A percentile compares a stretch with the other conserved stretches of the same genome.
phyloP scores from a whole-genome alignment of 2,888 invertebrate species.

The Hartigia nigra region DNA sequence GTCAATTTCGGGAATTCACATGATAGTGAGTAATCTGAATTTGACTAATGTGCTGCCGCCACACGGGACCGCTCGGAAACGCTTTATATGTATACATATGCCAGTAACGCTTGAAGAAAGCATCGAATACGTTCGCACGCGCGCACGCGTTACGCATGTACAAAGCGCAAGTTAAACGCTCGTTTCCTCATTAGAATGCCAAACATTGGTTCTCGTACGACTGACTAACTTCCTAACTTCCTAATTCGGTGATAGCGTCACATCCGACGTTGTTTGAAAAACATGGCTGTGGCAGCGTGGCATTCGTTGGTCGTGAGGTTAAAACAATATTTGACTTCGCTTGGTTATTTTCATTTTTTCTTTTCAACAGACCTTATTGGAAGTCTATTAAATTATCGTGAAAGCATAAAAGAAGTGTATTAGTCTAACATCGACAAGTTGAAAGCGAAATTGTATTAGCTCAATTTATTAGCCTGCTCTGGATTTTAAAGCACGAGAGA shows the following conservation, averaged over 20 bases:
- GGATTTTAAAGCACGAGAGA: background rate
- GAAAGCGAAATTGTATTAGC: background rate
- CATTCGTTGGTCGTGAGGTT: background rate
- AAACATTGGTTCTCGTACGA: constrained; percentile 50
- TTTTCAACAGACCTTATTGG: background rate
- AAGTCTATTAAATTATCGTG: background rate
- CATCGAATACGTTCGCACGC: constrained; percentile 17
- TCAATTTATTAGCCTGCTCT: background rate
- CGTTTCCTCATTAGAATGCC: constrained; percentile 64
- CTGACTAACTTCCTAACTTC: constrained; percentile 54
- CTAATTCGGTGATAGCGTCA: constrained; percentile 54
- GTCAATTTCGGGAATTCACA: background rate
- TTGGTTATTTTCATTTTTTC: background rate
- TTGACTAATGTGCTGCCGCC: background rate
- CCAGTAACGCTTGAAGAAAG: background rate
- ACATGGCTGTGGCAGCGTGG: background rate
- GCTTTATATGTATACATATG: background rate
- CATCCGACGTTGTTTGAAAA: background rate
- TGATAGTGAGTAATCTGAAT: background rate
- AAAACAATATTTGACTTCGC: background rate
- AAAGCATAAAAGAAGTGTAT: background rate
- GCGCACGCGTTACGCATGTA: constrained; percentile 15
- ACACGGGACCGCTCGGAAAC: background rate
- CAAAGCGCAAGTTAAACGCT: constrained; percentile 47
- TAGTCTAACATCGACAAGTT: background rate